Base-by-base conservation (phyloP, 1,140 invertebrate species). In the Zaprionus davidi region DNA sequence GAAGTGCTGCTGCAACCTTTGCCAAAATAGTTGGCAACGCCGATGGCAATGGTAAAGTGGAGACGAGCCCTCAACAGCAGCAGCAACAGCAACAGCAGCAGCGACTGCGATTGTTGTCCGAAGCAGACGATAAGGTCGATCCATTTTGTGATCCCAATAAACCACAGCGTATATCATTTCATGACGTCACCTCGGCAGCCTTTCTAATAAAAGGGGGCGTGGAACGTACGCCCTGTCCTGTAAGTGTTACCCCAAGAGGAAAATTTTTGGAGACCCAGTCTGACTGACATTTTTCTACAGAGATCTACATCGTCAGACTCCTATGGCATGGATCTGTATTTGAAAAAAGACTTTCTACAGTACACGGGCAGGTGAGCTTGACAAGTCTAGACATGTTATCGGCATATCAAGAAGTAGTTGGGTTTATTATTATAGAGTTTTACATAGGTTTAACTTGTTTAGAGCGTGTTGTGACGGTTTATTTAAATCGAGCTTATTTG, bases 341-440 rank as follows among this genome's bases (percentile, higher is more conserved):
- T 98, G 70, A 99, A 99, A 93, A 98, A 98, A 91, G 98, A 99
- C 91, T 98, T 97, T 92, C 93, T 98, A 9, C 98, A 99, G 93
- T 95, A 95, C 63, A 99, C 98, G 11, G 98, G 98, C 92, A 98
- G 97, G 96, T 97, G 91, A 90, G 68, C 76, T 34, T 26, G 3
- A 17, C 9, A 2, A 22, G 13, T 44, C 57, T 36, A 44, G 20
- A 55, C 57, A 44, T n/a, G 12, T 44, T 22, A 15, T 15, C 13
- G n/a, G 15, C 15, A 17, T 24, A 17, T 13, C n/a, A 24, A 13
- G 17, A 24, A 46, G n/a, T 17, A 38, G 4, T 46, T n/a, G 6
- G 6, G n/a, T 4, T 5, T n/a, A 41, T n/a, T 15, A 5, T 41
- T 44, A 2, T 2, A 17, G n/a, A n/a, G 15, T 13, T 17, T 9